Conservation (phyloP, 2,113 vertebrate species). For the Rana temporaria region DNA sequence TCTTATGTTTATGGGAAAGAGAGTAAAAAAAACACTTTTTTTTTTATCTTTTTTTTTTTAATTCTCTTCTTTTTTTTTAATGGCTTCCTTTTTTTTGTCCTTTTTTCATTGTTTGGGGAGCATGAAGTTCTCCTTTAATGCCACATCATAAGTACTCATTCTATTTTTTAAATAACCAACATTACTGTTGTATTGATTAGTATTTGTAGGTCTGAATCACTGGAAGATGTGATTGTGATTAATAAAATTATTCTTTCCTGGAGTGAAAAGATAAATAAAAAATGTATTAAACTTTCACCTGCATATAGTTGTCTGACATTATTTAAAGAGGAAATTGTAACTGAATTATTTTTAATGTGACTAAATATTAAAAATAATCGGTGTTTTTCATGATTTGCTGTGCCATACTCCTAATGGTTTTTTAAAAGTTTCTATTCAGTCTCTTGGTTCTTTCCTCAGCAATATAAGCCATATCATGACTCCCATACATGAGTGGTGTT, state of each 20-base stretch:
- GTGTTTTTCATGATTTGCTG: too few species aligned
- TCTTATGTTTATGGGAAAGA: too few species aligned
- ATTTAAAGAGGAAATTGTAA: too few species aligned
- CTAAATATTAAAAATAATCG: background rate
- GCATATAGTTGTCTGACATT: background rate
- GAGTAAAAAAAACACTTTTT: too few species aligned
- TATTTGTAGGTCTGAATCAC: slow-evolving; percentile 14
- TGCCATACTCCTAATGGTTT: too few species aligned
- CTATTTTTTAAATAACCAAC: background rate
- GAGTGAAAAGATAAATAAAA: slow-evolving; percentile 12
- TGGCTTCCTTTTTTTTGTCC: too few species aligned
- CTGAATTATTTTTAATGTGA: slow-evolving; percentile 22
- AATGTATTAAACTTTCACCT: slow-evolving; percentile 3
- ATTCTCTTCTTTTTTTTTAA: too few species aligned
- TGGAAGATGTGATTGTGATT: slow-evolving; percentile 30
- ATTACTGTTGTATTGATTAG: slow-evolving; percentile 14
- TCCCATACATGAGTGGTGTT: too few species aligned
- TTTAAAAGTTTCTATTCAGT: too few species aligned
- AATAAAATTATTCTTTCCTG: slow-evolving; percentile 14
- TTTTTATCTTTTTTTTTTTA: too few species aligned
- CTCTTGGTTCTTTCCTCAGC: too few species aligned
- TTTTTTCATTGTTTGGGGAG: background rate
- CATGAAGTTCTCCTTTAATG: background rate
- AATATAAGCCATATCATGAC: too few species aligned
- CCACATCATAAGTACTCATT: background rate